Evolutionary conservation across 1,140 invertebrate genomes (phyloP).

Genomic region (Reticulitermes speratus): DNA sequence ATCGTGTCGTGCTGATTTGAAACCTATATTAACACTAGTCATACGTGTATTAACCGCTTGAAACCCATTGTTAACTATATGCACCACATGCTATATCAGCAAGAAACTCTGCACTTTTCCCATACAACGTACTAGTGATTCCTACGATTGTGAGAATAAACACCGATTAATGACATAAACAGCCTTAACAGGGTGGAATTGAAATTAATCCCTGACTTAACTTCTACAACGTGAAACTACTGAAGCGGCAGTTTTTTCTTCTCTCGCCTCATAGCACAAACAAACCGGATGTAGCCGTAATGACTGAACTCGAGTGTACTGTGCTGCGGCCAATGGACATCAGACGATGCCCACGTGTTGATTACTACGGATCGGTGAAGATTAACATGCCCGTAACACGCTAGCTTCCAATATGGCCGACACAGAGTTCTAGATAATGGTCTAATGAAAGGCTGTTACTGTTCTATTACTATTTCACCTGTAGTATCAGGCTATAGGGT

Average conservation of each 20-base stretch:
- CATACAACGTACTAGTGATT: too few species aligned
- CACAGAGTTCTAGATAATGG: conserved; percentile 15
- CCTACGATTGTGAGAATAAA: too few species aligned
- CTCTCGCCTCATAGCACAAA: not conserved
- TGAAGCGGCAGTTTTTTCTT: not conserved
- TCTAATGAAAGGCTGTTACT: conserved; percentile 3
- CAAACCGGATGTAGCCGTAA: not conserved
- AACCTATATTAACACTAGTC: too few species aligned
- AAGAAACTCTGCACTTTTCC: too few species aligned
- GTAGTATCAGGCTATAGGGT: not conserved
- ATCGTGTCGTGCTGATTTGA: too few species aligned
- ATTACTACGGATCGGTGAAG: not conserved
- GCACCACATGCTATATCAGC: too few species aligned
- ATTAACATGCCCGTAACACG: not conserved
- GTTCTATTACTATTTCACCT: not conserved
- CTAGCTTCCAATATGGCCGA: conserved; percentile 6
- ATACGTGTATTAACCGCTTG: too few species aligned
- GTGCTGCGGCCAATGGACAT: not conserved
- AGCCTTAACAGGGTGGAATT: too few species aligned
- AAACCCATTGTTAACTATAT: too few species aligned
- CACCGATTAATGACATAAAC: too few species aligned
- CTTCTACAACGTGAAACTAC: too few species aligned
- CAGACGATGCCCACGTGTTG: not conserved
- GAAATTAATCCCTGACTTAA: too few species aligned
- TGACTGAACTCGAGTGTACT: not conserved